Conservation (phyloP, 2,797 vertebrate genomes). For the Acanthis flammea region DNA sequence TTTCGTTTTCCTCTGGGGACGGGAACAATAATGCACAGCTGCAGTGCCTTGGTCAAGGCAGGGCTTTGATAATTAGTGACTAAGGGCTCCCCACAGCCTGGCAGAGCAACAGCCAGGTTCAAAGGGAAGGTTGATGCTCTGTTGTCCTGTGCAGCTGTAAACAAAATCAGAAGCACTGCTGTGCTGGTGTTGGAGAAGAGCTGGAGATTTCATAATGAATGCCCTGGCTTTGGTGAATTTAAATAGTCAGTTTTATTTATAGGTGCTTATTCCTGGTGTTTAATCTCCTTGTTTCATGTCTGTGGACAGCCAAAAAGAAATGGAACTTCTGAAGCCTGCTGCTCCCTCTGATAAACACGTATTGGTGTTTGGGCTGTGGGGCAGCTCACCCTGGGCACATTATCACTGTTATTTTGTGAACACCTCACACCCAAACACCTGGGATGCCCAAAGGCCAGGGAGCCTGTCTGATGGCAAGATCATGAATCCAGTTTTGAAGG, state of each 20-base stretch:
- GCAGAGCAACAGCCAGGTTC: not conserved
- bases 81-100: not conserved
- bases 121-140: not conserved
- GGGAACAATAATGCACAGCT: not conserved
- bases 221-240: conserved; percentile 1
- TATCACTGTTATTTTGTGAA: not conserved
- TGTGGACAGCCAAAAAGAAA: conserved; percentile 1
- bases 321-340: conserved; percentile 1
- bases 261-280: conserved; percentile 1
- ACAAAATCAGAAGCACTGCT: not conserved
- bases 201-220: not conserved
- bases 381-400: not conserved
- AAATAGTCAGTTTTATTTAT: conserved; percentile 28
- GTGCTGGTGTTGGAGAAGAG: not conserved
- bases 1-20: not conserved
- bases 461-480: not conserved
- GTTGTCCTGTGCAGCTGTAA: not conserved
- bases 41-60: not conserved
- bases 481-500: not conserved
- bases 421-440: not conserved
- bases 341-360: not conserved
- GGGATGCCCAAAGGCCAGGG: not conserved
- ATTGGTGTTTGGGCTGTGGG: not conserved
- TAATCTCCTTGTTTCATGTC: conserved; percentile 20
- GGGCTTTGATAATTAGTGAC: conserved; percentile 4